phyloP scores from a whole-genome alignment of 1,140 invertebrate genomes.

The Drusus annulatus region DNA sequence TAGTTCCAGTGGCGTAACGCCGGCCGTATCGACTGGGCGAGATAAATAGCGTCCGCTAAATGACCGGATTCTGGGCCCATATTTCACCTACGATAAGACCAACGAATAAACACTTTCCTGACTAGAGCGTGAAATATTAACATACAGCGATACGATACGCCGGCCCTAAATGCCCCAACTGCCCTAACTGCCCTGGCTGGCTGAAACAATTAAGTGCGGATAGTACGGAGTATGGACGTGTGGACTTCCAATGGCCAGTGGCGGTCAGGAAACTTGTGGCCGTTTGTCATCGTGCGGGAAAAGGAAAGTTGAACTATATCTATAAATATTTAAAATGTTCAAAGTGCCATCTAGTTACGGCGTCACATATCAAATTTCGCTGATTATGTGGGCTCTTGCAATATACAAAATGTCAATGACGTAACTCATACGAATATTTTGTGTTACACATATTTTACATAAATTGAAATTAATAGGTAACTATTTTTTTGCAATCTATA shows the following conservation, averaged over 20 bases:
- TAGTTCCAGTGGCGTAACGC: background rate
- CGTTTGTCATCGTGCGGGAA: background rate
- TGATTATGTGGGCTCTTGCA: too few species aligned
- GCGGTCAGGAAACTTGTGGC: background rate
- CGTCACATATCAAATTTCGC: too few species aligned
- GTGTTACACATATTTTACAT: too few species aligned
- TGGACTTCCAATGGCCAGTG: background rate
- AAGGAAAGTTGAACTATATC: background rate
- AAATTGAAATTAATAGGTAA: too few species aligned
- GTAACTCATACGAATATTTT: too few species aligned
- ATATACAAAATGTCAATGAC: too few species aligned
- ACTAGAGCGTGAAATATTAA: constrained; percentile 54
- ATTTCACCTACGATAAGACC: constrained; percentile 57
- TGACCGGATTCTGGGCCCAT: constrained; percentile 57
- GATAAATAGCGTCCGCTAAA: constrained; percentile 54
- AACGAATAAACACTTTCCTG: constrained; percentile 48
- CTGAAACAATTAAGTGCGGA: constrained; percentile 33
- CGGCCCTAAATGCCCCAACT: too few species aligned
- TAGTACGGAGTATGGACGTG: background rate
- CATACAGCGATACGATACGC: constrained; percentile 31
- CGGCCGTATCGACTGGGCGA: constrained; percentile 32
- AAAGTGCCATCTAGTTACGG: too few species aligned
- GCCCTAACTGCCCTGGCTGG: background rate
- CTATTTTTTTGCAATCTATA: too few species aligned
- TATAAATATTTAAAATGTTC: too few species aligned